These are phyloP conservation scores for Octomys mimax DNA, from an alignment of 2,797 vertebrate genomes.

Conservation along the genomic window DNA sequence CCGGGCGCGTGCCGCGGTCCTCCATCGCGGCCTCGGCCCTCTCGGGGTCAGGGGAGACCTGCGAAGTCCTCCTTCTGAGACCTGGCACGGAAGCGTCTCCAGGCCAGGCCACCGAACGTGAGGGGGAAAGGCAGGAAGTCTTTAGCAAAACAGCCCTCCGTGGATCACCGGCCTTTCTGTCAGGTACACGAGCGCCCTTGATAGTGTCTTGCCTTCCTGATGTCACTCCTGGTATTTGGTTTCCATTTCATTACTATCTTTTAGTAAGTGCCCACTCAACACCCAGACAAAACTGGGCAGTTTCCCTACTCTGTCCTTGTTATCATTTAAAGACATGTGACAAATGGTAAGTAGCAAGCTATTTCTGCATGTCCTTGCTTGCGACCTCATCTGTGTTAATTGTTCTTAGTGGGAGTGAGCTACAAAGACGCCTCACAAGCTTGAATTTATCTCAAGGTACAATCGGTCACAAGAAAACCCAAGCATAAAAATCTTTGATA, in stretches of 20 bases:
- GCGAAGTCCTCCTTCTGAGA: not conserved
- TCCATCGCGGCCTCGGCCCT: not conserved
- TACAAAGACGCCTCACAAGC: not conserved
- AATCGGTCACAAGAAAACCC: constrained; percentile 43
- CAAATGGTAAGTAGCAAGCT: constrained; percentile 3
- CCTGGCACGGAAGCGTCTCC: not conserved
- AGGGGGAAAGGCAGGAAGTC: constrained; percentile 5
- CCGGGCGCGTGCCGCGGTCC: not conserved
- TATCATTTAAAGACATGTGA: not conserved
- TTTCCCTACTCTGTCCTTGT: not conserved
- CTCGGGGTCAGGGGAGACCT: not conserved
- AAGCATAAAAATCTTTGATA: constrained; percentile 13
- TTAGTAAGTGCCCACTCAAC: not conserved
- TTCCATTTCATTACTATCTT: constrained; percentile 31
- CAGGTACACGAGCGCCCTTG: not conserved
- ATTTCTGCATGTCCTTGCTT: not conserved
- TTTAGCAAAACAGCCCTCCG: constrained; percentile 16
- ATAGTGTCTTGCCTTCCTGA: constrained; percentile 3
- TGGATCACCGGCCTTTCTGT: not conserved
- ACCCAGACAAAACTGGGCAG: not conserved
- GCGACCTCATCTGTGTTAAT: not conserved
- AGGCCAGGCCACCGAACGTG: not conserved
- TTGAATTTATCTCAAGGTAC: not conserved
- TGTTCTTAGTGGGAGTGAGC: not conserved
- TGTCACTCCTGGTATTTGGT: not conserved